phyloP scores from a whole-genome alignment of 1,140 invertebrate genomes.

The Heliconius nattereri region DNA sequence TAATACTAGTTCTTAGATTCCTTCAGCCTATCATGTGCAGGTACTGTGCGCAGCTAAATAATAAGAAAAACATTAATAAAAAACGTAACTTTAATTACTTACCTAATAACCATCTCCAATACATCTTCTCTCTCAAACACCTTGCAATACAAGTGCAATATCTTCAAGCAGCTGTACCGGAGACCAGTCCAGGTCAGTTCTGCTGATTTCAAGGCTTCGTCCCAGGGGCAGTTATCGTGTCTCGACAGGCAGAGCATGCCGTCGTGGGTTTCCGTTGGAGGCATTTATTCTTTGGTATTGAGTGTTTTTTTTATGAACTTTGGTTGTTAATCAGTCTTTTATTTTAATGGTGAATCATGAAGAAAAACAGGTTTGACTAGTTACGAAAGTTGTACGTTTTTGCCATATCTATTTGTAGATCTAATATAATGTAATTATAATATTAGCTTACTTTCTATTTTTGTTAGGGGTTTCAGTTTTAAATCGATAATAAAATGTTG shows the following conservation, averaged over 20 bases:
- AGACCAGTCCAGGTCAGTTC: conserved; percentile 88
- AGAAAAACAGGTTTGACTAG: conserved; percentile 31
- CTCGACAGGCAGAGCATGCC: conserved; percentile 83
- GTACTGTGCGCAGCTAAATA: too few relatives aligned
- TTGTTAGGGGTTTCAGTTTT: too few relatives aligned
- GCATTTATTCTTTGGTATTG: conserved; percentile 65
- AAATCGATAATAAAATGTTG: too few relatives aligned
- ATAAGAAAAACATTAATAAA: too few relatives aligned
- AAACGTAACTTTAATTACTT: conserved; percentile 58
- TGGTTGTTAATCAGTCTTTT: conserved; percentile 34
- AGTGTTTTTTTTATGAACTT: conserved; percentile 30
- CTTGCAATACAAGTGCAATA: conserved; percentile 91
- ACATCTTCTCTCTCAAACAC: conserved; percentile 90
- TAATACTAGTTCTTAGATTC: too few relatives aligned
- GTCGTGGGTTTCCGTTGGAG: conserved; percentile 70
- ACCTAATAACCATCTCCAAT: conserved; percentile 90
- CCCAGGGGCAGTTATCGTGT: conserved; percentile 82
- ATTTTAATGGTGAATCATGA: conserved; percentile 30
- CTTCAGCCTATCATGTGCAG: too few relatives aligned
- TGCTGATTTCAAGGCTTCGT: conserved; percentile 77
- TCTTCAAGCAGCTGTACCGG: conserved; percentile 88
- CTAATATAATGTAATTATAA: neutral
- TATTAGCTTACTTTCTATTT: conserved; percentile 3
- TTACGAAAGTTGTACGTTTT: conserved; percentile 17
- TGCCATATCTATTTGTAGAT: conserved; percentile 27